phyloP scores from a whole-genome alignment of 2,797 vertebrate species.

The Lagorchestes hirsutus region DNA sequence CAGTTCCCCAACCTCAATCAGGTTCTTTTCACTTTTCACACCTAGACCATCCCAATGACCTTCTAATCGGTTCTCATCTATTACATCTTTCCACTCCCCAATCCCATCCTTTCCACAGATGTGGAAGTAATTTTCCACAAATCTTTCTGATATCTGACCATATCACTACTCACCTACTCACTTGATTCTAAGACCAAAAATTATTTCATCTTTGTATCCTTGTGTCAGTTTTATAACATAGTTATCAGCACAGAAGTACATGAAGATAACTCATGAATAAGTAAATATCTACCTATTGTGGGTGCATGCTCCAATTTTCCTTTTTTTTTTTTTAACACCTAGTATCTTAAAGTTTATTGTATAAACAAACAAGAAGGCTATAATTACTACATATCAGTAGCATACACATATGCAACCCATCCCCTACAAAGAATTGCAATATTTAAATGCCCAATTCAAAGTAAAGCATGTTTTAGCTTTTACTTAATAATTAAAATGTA shows the following conservation, averaged over 20 bases:
- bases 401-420: too few species aligned
- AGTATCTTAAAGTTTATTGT: too few species aligned
- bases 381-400: too few species aligned
- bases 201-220: neutral
- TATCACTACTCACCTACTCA: neutral
- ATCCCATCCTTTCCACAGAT: neutral
- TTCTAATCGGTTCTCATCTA: neutral
- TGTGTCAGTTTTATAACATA: neutral
- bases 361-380: too few species aligned
- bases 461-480: too few species aligned
- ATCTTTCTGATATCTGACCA: neutral
- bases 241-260: neutral
- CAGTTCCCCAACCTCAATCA: neutral
- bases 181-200: neutral
- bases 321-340: neutral
- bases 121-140: neutral
- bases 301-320: neutral
- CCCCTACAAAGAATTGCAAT: too few species aligned
- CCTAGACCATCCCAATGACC: neutral
- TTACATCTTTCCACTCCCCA: neutral
- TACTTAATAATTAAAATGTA: too few species aligned
- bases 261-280: neutral
- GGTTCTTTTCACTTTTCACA: neutral
- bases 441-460: too few species aligned
- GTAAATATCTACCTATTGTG: neutral